Evolutionary conservation across 2,113 vertebrate species (phyloP), one percentile per base, ranked within the genome.

Genomic region (Oncorhynchus tshawytscha): DNA sequence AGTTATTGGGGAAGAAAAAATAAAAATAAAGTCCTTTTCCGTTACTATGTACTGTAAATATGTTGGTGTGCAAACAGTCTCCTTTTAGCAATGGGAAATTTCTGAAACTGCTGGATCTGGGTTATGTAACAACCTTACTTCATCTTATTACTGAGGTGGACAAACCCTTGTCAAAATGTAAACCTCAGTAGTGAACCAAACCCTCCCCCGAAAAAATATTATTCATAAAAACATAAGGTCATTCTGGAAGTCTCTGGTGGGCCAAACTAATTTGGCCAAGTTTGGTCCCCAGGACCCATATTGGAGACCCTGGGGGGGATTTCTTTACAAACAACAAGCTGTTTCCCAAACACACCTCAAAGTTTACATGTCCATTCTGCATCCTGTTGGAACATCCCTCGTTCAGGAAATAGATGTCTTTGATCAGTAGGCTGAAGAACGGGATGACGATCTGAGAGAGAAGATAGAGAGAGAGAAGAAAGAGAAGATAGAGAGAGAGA

Each of bases 371-470:
- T 31, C 97, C 96, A 0, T 94, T 98, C 24, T 95, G 93, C 69
- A 98, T 95, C 70, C 93, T 88, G 91, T 93, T 97, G 86, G 93
- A 91, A 82, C 95, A 98, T 18, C 96, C 94, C 83, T 99, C 96
- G 0, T 98, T 99, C 62, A 99, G 94, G 92, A 99, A 99, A 87
- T 97, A 97, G 86, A 99, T 94, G 80, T 99, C 97, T 91, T 99
- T 99, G 74, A 99, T 96, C 78, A 99, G 86, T 66, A 99, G 94
- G 87, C 97, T 99, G 95, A 98, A 99, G 95, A 99, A 99, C 2
- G 97, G 97, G 83, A 99, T 94, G 76, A 99, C 97, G 0, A 99
- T 98, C 97, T 99, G 91, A 73, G 86, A 71, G 81, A 88, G 27
- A 27, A 24, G 18, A 7, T 22, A 31, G 4, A 31, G 29, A 31